Conservation (phyloP, 37 sponge, comb jelly and placozoan species). For the Ephydatia muelleri region DNA sequence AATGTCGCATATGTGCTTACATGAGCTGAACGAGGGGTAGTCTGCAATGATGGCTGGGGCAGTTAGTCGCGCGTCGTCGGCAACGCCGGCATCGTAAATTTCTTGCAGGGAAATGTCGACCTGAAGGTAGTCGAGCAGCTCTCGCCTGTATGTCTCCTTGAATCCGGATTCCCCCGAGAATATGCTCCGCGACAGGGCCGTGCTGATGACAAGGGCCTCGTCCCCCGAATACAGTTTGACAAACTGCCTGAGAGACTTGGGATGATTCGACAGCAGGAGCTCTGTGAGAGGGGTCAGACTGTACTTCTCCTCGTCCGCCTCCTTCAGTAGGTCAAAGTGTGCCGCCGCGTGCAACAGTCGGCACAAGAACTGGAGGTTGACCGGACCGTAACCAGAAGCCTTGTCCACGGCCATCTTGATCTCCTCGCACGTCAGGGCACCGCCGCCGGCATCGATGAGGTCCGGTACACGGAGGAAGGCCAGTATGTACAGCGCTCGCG, state of each 20-base stretch:
- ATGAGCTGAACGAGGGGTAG: slow-evolving; percentile 73
- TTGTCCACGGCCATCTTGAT: slow-evolving; percentile 56
- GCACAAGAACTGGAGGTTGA: slow-evolving; percentile 65
- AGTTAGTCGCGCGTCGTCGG: slow-evolving; percentile 46
- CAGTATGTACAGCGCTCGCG: slow-evolving; percentile 69
- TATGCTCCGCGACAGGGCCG: slow-evolving; percentile 65
- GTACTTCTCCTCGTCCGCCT: slow-evolving; percentile 51
- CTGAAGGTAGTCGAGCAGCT: slow-evolving; percentile 60
- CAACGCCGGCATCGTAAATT: slow-evolving; percentile 49
- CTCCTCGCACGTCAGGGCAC: slow-evolving; percentile 70
- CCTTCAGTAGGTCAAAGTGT: slow-evolving; percentile 71
- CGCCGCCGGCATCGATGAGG: slow-evolving; percentile 30
- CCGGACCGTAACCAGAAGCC: slow-evolving; percentile 30
- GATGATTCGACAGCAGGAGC: slow-evolving; percentile 66
- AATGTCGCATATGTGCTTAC: slow-evolving; percentile 83
- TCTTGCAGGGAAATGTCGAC: slow-evolving; percentile 43
- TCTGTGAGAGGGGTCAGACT: slow-evolving; percentile 63
- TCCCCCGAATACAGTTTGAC: slow-evolving; percentile 75
- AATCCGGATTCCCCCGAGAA: slow-evolving; percentile 72
- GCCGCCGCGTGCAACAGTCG: slow-evolving; percentile 74
- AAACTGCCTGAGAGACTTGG: slow-evolving; percentile 71
- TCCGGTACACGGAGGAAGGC: slow-evolving; percentile 66
- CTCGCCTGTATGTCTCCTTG: slow-evolving; percentile 68
- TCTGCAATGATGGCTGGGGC: slow-evolving; percentile 81
- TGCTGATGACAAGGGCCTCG: slow-evolving; percentile 69